A percentile compares a stretch with the other conserved stretches of the same genome.
Conservation (phyloP, 2,888 invertebrate species). For the Tiliacea aurago region DNA sequence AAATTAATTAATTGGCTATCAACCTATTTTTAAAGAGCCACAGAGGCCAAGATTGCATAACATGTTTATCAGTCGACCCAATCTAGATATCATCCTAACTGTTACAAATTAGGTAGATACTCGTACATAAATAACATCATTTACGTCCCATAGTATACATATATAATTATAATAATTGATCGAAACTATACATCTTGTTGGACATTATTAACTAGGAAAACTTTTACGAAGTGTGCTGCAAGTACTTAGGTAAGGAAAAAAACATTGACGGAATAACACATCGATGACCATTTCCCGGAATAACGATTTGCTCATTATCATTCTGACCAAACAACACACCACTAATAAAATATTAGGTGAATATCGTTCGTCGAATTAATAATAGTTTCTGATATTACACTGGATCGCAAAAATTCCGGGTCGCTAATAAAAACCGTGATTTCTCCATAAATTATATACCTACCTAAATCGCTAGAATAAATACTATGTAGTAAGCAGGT, state of each 20-base stretch:
- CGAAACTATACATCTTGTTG: constrained; percentile 38
- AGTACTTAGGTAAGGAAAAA: constrained; percentile 35
- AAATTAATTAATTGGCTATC: constrained; percentile 9
- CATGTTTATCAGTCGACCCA: constrained; percentile 21
- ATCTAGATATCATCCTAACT: constrained; percentile 39
- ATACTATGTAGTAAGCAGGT: no score
- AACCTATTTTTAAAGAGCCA: constrained; percentile 13
- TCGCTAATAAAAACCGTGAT: no score
- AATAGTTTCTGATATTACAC: constrained; percentile 19
- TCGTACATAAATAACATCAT: background rate
- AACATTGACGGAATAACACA: constrained; percentile 46
- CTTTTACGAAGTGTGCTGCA: constrained; percentile 20
- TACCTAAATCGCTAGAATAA: no score
- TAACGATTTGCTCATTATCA: constrained; percentile 55
- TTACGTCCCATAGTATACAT: constrained; percentile 4
- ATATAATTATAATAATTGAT: constrained; percentile 30
- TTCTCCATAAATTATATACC: no score
- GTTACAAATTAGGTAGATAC: constrained; percentile 15
- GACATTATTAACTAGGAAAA: constrained; percentile 25
- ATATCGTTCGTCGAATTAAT: constrained; percentile 27
- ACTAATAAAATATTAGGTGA: constrained; percentile 46
- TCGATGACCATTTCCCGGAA: constrained; percentile 54
- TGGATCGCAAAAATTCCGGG: no score
- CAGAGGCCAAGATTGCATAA: constrained; percentile 28
- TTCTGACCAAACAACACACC: constrained; percentile 55